Percentiles rank a stretch among this genome's conserved stretches.
These are phyloP conservation scores for Hippopotamyrus pictus DNA, from an alignment of 2,797 vertebrate genomes.

Conservation along the genomic window DNA sequence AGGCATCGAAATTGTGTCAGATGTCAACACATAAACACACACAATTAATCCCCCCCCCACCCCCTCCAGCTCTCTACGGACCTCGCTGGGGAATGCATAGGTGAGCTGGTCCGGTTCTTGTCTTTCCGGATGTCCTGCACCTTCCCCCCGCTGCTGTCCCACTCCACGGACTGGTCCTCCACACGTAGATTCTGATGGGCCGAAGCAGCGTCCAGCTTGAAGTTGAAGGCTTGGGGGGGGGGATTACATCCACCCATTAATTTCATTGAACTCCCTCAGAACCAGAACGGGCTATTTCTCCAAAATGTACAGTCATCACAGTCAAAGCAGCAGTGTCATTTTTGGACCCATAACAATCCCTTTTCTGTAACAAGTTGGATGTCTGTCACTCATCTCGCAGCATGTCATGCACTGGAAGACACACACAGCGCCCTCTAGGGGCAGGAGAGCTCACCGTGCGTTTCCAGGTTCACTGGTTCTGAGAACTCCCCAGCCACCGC, in stretches of 20 bases:
- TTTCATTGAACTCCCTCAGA: background rate
- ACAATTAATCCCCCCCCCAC: too few species aligned
- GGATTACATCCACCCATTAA: background rate
- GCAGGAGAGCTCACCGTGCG: slow-evolving; percentile 64
- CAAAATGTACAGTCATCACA: background rate
- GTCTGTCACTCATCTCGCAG: background rate
- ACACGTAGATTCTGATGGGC: slow-evolving; percentile 91
- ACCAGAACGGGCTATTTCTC: background rate
- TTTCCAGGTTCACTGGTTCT: slow-evolving; percentile 82
- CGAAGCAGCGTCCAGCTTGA: slow-evolving; percentile 78
- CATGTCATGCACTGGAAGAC: background rate
- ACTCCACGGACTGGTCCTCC: slow-evolving; percentile 86
- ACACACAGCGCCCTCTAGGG: background rate
- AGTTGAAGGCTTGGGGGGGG: slow-evolving; percentile 71
- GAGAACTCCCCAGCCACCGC: slow-evolving; percentile 91
- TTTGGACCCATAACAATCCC: background rate
- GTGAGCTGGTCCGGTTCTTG: slow-evolving; percentile 79
- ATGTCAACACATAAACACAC: background rate
- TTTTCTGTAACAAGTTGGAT: background rate
- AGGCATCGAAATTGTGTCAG: background rate
- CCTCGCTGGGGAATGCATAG: slow-evolving; percentile 90
- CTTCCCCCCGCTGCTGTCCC: slow-evolving; percentile 91
- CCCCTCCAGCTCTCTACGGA: slow-evolving; percentile 36
- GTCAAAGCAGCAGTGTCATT: background rate
- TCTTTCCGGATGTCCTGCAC: slow-evolving; percentile 91